Evolutionary conservation across 1,140 invertebrate species (phyloP).

Genomic region (Drosophila erecta): DNA sequence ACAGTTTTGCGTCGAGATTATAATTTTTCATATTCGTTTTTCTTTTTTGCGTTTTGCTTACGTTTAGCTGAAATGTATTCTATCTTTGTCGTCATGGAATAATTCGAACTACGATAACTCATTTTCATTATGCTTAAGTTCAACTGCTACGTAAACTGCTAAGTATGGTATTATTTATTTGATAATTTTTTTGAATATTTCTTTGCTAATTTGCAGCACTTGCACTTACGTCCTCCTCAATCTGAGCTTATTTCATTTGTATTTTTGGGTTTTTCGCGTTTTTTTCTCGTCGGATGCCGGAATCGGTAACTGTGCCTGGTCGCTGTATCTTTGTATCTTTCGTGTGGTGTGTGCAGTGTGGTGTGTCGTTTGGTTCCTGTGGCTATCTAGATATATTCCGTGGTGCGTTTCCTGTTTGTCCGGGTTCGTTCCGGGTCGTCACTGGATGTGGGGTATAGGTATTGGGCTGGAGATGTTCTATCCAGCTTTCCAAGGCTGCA

Average conservation of each 20-base stretch:
- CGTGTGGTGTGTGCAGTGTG: no score
- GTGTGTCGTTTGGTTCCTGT: slow-evolving; percentile 17
- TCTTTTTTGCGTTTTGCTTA: slow-evolving; percentile 50
- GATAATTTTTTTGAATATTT: slow-evolving; percentile 51
- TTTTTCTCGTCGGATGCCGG: slow-evolving; percentile 44
- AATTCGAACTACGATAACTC: slow-evolving; percentile 71
- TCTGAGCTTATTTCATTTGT: slow-evolving; percentile 23
- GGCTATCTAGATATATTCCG: slow-evolving; percentile 38
- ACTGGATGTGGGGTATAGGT: slow-evolving; percentile 43
- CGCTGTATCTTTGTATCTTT: slow-evolving; percentile 67
- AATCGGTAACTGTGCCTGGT: slow-evolving; percentile 36
- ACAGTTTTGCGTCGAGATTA: slow-evolving; percentile 69
- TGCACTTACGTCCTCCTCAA: slow-evolving; percentile 21
- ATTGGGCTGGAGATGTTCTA: slow-evolving; percentile 17
- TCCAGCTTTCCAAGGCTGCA: slow-evolving; percentile 5
- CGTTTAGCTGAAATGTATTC: slow-evolving; percentile 56
- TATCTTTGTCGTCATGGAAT: slow-evolving; percentile 52
- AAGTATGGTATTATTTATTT: slow-evolving; percentile 50
- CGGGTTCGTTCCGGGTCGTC: slow-evolving; percentile 66
- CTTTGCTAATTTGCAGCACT: slow-evolving; percentile 46
- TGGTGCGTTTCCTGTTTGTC: slow-evolving; percentile 52
- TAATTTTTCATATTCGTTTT: slow-evolving; percentile 48
- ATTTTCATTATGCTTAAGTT: slow-evolving; percentile 65
- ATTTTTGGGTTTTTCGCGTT: slow-evolving; percentile 23
- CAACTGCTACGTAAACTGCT: slow-evolving; percentile 72